Base-by-base conservation (phyloP, 2,888 invertebrate genomes). In the Biston stratarius region DNA sequence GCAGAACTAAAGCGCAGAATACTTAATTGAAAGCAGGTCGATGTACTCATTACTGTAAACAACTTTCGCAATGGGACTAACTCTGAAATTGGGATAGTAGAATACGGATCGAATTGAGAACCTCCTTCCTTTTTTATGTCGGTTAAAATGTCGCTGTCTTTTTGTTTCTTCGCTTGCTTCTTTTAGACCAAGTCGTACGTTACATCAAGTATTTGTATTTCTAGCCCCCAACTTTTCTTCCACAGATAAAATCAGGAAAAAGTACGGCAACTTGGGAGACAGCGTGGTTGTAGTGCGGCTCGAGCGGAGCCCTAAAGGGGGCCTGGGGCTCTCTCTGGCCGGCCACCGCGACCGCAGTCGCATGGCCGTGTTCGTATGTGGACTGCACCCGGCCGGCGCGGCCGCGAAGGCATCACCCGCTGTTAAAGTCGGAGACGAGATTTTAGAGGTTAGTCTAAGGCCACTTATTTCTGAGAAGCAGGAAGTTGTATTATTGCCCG, bases 281-380 rank as follows among this genome's bases (percentile, higher is more conserved):
- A 91, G 92, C 61, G 95, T 97, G 68, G 91, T 96, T 58, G 95
- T 97, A 84, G 96, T 98, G 55, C 96, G 96, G 74, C 88, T 99
- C 78, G 96, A 96, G 82, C 95, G 97, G 61, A 96, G 96, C 40
- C 95, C 95, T 36, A 95, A 96, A 67, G 97, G 97, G 0, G 96
- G 97, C 0, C 94, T 99, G 62, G 99, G 99, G 3, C 95, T 99
- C 71, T 98, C 98, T 63, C 94, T 99, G 74, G 98, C 99, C 0
- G 99, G 99, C 0, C 99, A 99, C 93, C 96, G 97, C 82, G 99
- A 99, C 90, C 95, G 99, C 55, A 97, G 96, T 83, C 97, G 97
- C 82, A 99, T 99, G 99, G 98, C 98, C 36, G 99, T 99, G 68
- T 99, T 99, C 89, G 96, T 99, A 38, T 99, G 98, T 77, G 99